A percentile compares a stretch with the other conserved stretches of the same genome.
These are phyloP conservation scores for Mixornis gularis DNA, from an alignment of 2,113 vertebrate genomes.

Conservation along the genomic window DNA sequence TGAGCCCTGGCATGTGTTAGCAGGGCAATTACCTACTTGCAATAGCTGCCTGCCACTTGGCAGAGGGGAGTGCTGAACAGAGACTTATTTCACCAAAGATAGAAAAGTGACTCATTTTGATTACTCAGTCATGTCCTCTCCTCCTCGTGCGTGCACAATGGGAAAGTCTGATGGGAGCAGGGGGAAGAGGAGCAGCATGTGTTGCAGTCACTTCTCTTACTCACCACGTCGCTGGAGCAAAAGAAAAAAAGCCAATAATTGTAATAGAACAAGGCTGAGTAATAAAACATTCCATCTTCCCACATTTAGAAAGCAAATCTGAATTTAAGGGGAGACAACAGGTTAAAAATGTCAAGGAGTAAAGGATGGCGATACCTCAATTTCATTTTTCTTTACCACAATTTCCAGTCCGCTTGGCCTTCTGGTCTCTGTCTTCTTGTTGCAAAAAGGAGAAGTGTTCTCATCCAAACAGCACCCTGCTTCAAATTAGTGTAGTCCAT, in stretches of 20 bases:
- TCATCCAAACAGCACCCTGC: background rate
- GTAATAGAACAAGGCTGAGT: background rate
- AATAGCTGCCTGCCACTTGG: conserved; percentile 47
- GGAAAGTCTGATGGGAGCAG: conserved; percentile 36
- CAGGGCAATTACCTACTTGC: conserved; percentile 53
- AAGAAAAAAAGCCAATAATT: conserved; percentile 16
- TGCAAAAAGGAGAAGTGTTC: background rate
- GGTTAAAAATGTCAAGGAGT: background rate
- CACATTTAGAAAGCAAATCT: background rate
- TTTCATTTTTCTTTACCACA: background rate
- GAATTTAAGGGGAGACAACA: background rate
- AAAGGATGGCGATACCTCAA: background rate
- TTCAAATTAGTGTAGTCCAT: background rate
- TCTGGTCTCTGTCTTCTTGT: background rate
- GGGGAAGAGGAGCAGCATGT: conserved; percentile 35
- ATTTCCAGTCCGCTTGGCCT: background rate
- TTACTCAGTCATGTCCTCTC: conserved; percentile 53
- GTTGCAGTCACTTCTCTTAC: conserved; percentile 2
- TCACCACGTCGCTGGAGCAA: background rate
- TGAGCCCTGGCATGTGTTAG: conserved; percentile 53
- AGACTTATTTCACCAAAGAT: conserved; percentile 56
- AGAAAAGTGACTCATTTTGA: conserved; percentile 63
- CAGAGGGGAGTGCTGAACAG: conserved; percentile 51
- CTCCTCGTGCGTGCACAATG: conserved; percentile 30
- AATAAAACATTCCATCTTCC: background rate